Evolutionary conservation across 1,140 invertebrate species (phyloP).

Genomic region (Caenorhabditis remanei): DNA sequence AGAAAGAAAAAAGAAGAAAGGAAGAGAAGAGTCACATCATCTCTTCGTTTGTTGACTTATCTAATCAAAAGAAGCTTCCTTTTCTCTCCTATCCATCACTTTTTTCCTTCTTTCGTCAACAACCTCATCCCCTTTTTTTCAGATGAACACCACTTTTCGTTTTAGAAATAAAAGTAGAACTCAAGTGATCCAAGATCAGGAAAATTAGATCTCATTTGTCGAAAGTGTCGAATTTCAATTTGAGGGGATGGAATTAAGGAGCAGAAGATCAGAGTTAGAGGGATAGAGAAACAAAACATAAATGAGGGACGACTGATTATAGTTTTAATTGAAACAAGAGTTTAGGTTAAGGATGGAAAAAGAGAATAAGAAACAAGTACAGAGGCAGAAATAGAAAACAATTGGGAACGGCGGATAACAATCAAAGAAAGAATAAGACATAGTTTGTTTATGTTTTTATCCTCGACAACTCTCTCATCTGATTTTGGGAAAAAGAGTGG

Average conservation of each 20-base stretch:
- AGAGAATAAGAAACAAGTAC: no score
- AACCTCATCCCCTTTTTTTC: background rate
- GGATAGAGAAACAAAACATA: background rate
- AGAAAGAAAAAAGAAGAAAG: background rate
- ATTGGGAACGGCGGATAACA: background rate
- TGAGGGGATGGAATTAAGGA: background rate
- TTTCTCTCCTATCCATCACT: background rate
- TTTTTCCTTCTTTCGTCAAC: constrained; percentile 7
- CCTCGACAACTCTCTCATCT: background rate
- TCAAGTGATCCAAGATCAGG: background rate
- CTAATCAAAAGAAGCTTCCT: constrained; percentile 38
- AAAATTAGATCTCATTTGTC: no score
- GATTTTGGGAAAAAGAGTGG: background rate
- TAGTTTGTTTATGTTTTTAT: background rate
- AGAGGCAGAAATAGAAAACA: background rate
- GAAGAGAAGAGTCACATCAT: constrained; percentile 35
- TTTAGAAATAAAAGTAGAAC: background rate
- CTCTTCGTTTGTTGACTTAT: constrained; percentile 36
- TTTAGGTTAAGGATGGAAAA: no score
- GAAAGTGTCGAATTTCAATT: background rate
- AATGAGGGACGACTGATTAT: no score
- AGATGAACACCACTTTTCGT: background rate
- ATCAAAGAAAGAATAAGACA: background rate
- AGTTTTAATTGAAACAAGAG: no score
- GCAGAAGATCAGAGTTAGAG: background rate